phyloP scores from a whole-genome alignment of 2,113 vertebrate genomes.

The Acrocephalus kingi region DNA sequence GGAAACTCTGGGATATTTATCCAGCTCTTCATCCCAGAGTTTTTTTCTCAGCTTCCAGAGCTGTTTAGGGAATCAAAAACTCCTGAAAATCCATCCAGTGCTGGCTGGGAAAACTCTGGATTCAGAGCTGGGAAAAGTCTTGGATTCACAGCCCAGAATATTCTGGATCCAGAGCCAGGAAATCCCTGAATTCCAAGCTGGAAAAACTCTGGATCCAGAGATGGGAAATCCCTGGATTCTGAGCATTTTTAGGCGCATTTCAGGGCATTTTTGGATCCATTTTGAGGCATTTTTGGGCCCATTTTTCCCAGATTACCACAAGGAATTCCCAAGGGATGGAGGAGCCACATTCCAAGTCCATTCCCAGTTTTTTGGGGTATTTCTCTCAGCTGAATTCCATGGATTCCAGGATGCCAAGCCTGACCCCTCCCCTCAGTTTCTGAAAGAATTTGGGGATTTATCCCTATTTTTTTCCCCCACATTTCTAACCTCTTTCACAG shows the following conservation, averaged over 20 bases:
- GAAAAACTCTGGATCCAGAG: not conserved
- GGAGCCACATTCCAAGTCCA: accelerated
- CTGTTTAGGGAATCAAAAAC: not conserved
- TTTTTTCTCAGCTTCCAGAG: not conserved
- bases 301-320: not conserved
- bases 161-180: not conserved
- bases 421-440: not conserved
- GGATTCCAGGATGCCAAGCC: not conserved
- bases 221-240: not conserved
- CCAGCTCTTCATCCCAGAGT: not conserved
- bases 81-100: not conserved
- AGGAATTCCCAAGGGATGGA: not conserved
- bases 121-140: no score
- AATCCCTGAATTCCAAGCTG: no score
- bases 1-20: not conserved
- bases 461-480: not conserved
- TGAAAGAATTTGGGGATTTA: not conserved
- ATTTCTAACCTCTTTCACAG: not conserved
- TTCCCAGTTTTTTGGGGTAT: not conserved
- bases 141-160: not conserved
- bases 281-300: no score
- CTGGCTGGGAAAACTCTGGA: not conserved
- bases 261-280: not conserved
- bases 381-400: not conserved
- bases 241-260: no score